Evolutionary conservation across 2,888 invertebrate genomes (phyloP), one percentile per base, ranked within the genome.

Genomic region (Anoncus sp.): DNA sequence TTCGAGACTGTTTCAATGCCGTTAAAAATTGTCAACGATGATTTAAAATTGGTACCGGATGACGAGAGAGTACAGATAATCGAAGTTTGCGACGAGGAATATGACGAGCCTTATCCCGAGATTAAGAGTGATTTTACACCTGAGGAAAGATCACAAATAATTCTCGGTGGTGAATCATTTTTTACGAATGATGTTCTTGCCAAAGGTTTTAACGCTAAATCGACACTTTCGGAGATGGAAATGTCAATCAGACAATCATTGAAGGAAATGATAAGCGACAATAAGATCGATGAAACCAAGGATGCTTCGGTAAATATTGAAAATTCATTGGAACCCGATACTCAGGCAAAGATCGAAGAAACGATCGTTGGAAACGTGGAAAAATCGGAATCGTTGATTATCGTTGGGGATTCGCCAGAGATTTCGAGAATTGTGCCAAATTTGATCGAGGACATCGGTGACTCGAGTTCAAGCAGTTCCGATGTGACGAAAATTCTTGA

Each of bases 11-110:
- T 55, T 20, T 27, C 70, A 40, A 20, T 24, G 3, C 12, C 47
- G 10, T 16, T 38, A 18, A 57, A 9, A 9, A 69, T 60, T 20
- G 80, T 75, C 31, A 83, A 53, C 9, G 72, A 81, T 9, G 81
- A 86, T 57, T 77, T 89, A 5, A 80, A 83, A 3, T 81, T 80
- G 59, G 86, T 91, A 35, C 90, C 90, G 0, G 91, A 91, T n/a
- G 87, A 90, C 20, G 90, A 91, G 77, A 86, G 91, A 9, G 90
- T 90, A 18, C 91, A 91, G 63, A 91, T 91, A 57, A 89, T 91
- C 65, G 90, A 90, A 79, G 85, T 90, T 63, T 84, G 87, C 3
- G 89, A 87, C 71, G 90, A 90, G 53, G 90, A 91, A 3, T 90
- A 90, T 49, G 90, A 90, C 63, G 87, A 90, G 53, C 87, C 90